These are phyloP conservation scores for Danaus chrysippus DNA, from an alignment of 2,888 invertebrate genomes.

Conservation along the genomic window DNA sequence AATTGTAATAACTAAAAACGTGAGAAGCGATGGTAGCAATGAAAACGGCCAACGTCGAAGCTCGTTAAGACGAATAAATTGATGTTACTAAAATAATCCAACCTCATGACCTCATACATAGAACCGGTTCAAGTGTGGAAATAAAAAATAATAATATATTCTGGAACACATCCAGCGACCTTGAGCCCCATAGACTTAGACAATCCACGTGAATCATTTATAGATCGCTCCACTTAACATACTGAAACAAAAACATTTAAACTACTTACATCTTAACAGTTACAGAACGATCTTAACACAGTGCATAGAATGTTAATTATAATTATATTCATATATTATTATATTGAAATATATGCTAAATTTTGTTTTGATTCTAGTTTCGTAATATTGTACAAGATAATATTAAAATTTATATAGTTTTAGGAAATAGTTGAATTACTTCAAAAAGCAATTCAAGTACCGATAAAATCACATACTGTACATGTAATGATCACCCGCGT, in stretches of 20 bases:
- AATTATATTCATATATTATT: too few relatives aligned
- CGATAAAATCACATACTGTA: conserved; percentile 5
- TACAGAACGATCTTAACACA: too few relatives aligned
- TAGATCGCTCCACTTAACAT: conserved; percentile 60
- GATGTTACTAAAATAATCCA: conserved; percentile 24
- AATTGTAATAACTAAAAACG: conserved; percentile 10
- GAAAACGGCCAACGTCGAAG: conserved; percentile 11
- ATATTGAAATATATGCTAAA: too few relatives aligned
- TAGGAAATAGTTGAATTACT: too few relatives aligned
- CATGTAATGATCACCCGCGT: conserved; percentile 14
- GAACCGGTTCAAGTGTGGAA: conserved; percentile 16
- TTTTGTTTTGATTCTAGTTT: too few relatives aligned
- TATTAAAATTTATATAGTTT: too few relatives aligned
- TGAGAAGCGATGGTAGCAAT: conserved; percentile 20
- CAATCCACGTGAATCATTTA: conserved; percentile 63
- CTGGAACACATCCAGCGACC: conserved; percentile 75
- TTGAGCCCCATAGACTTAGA: conserved; percentile 63
- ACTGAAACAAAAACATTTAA: background rate
- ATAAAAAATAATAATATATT: conserved; percentile 43
- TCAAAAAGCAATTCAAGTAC: background rate
- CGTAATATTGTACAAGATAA: too few relatives aligned
- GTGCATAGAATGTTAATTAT: too few relatives aligned
- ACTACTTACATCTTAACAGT: background rate
- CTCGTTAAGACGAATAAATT: background rate
- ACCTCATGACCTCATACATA: conserved; percentile 24